Evolutionary conservation across 1,140 invertebrate species (phyloP).

Genomic region (Apis florea): DNA sequence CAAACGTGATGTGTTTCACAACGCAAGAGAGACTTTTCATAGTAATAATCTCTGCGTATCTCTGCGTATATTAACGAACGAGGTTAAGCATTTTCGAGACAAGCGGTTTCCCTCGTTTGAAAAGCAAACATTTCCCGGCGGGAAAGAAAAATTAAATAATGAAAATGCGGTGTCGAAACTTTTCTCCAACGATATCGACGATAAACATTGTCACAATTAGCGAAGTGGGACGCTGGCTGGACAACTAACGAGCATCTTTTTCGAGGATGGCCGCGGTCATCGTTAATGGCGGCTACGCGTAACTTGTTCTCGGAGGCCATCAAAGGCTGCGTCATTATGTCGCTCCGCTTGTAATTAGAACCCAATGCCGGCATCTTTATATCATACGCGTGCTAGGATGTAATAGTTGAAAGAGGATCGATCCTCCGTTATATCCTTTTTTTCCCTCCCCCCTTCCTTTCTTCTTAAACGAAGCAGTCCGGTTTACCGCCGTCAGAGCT

Average conservation of each 20-base stretch:
- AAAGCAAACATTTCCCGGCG: not conserved
- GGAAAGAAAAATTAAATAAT: not conserved
- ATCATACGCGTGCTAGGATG: constrained; percentile 14
- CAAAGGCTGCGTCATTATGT: constrained; percentile 52
- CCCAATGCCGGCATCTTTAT: constrained; percentile 28
- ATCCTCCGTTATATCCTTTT: not conserved
- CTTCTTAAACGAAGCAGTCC: constrained; percentile 27
- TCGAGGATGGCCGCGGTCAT: constrained; percentile 3
- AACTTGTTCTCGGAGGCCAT: constrained; percentile 50
- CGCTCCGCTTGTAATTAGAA: constrained; percentile 49
- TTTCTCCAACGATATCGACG: not conserved
- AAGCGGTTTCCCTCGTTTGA: not conserved
- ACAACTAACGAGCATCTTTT: constrained; percentile 24
- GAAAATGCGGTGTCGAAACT: not conserved
- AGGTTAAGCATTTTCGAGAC: not conserved
- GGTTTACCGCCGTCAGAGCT: constrained; percentile 25
- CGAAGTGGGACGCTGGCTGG: not conserved
- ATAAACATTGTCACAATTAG: constrained; percentile 32
- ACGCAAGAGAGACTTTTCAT: too few relatives aligned
- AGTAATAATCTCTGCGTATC: too few relatives aligned
- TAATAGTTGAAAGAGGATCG: constrained; percentile 10
- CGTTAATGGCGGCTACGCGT: constrained; percentile 33
- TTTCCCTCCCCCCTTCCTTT: not conserved
- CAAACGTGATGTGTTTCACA: too few relatives aligned
- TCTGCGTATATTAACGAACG: not conserved